These are phyloP conservation scores for Drosophila nannoptera DNA, from an alignment of 1,140 invertebrate genomes.

Conservation along the genomic window DNA sequence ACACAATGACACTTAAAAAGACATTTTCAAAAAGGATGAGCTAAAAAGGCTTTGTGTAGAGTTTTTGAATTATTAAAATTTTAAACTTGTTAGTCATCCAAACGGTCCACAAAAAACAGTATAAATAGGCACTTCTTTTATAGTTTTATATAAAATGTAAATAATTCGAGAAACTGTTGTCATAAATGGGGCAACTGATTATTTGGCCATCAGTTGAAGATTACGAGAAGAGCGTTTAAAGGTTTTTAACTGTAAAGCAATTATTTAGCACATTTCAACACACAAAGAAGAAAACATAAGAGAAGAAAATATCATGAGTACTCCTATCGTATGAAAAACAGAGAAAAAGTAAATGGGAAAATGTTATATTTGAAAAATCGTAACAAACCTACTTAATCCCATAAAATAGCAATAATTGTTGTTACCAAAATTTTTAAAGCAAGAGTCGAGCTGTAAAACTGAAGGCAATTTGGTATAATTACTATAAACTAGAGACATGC, in stretches of 20 bases:
- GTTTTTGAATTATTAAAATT: slow-evolving; percentile 24
- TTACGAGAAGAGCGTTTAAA: slow-evolving; percentile 21
- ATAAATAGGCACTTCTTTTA: slow-evolving; percentile 23
- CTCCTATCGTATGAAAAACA: slow-evolving; percentile 42
- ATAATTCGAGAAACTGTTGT: slow-evolving; percentile 37
- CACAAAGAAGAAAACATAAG: slow-evolving; percentile 17
- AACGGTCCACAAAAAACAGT: slow-evolving; percentile 41
- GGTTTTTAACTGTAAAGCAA: slow-evolving; percentile 44
- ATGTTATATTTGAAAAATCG: slow-evolving; percentile 36
- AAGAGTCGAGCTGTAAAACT: slow-evolving; percentile 39
- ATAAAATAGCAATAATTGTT: slow-evolving; percentile 76
- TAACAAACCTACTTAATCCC: slow-evolving; percentile 51
- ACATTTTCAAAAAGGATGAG: neutral
- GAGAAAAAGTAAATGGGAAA: slow-evolving; percentile 47
- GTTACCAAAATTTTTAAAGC: slow-evolving; percentile 52
- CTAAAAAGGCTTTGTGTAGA: neutral
- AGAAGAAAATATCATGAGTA: slow-evolving; percentile 47
- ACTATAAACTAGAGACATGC: slow-evolving; percentile 15
- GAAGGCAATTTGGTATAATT: slow-evolving; percentile 39
- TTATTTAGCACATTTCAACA: slow-evolving; percentile 57
- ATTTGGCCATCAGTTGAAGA: slow-evolving; percentile 33
- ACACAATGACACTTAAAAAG: neutral
- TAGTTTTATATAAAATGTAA: slow-evolving; percentile 41
- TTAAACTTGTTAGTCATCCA: slow-evolving; percentile 37
- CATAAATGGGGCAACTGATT: slow-evolving; percentile 29